phyloP scores from a whole-genome alignment of 2,797 vertebrate genomes.

The Tadarida brasiliensis region DNA sequence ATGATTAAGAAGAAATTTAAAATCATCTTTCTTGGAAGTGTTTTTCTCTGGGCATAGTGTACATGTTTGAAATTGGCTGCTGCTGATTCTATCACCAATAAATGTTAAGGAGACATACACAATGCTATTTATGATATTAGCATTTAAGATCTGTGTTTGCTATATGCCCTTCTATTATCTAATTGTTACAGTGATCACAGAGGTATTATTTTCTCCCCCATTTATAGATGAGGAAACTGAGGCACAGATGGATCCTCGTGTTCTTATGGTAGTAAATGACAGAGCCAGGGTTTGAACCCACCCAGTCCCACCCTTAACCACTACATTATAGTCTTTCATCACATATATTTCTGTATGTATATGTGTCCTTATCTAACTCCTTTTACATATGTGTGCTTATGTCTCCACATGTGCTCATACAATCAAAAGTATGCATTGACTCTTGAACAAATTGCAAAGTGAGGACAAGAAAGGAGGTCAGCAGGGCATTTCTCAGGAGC shows the following conservation, averaged over 20 bases:
- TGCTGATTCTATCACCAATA: background rate
- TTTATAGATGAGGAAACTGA: too few species aligned
- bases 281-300: background rate
- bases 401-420: background rate
- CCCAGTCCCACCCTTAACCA: background rate
- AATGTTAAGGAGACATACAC: background rate
- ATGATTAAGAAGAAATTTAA: background rate
- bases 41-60: background rate
- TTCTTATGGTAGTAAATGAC: too few species aligned
- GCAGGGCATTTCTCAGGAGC: background rate
- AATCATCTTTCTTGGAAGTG: background rate
- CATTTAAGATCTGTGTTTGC: background rate
- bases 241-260: too few species aligned
- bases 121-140: background rate
- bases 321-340: background rate
- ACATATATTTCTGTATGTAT: background rate
- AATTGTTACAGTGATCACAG: background rate
- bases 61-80: background rate
- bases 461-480: background rate
- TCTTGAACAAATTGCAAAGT: constrained; percentile 43
- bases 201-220: background rate
- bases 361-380: background rate
- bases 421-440: constrained; percentile 44
- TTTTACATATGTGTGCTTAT: background rate
- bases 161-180: background rate